Base-by-base conservation (phyloP, 1,140 invertebrate species). In the Tetragonula clypearis region DNA sequence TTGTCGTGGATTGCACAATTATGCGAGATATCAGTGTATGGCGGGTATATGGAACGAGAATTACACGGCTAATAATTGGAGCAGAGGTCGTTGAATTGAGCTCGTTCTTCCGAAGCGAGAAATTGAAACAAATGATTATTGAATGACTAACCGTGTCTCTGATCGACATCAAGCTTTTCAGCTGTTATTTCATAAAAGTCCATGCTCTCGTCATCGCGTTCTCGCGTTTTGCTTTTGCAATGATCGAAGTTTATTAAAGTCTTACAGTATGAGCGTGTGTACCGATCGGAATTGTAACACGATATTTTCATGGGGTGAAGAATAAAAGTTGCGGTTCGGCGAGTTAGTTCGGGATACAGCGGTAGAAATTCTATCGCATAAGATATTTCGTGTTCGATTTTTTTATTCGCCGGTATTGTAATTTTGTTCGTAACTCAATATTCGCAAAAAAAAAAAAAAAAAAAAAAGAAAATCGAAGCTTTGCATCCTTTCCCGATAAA, bases 61-160 rank as follows among this genome's bases (percentile, higher is more conserved):
- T 84, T 84, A 60, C 66, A n/a, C 55, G 56, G 60, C 0, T n/a
- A 58, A 83, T 83, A 78, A 83, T 83, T 83, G 74, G 74, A 23
- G 19, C 74, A 77, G 53, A 83, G 62, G 74, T 53, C 79, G 62
- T 23, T 66, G 72, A 8, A 58, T 82, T 23, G 72, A 58, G 26
- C n/a, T 41, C 60, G 26, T 56, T 56, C 73, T 68, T 82, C 30
- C 49, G 12, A 41, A 19, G 4, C 73, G 65, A 41, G 19, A 30
- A 69, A 83, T 83, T 78, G 81, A 78, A 23, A 83, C 74, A 26
- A 78, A 77, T 6, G 81, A 68, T 66, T 62, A 77, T 62, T 65
- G 75, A 60, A 77, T 77, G 58, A 77, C 75, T 65, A 65, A 77
- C 4, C 35, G 30, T 19, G n/a, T n/a, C 72, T 35, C 26, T 12